phyloP scores from a whole-genome alignment of 2,113 vertebrate genomes.

The Argyrosomus japonicus region DNA sequence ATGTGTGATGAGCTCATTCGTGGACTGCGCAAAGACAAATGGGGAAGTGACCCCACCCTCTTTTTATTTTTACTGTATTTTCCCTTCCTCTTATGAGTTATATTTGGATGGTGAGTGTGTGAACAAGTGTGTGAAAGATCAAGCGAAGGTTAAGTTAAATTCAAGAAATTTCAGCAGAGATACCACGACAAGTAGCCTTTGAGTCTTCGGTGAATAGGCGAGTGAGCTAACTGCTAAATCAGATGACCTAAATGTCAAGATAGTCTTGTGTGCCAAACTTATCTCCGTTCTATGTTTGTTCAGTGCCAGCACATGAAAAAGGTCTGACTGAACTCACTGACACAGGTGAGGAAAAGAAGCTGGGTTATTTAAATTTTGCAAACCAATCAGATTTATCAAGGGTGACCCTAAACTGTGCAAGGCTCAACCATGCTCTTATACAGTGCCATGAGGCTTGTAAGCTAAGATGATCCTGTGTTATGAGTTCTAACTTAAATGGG shows the following conservation, averaged over 20 bases:
- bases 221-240: background rate
- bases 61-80: slow-evolving; percentile 62
- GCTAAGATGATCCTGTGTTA: background rate
- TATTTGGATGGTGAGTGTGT: slow-evolving; percentile 44
- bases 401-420: background rate
- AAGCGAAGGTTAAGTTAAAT: slow-evolving; percentile 28
- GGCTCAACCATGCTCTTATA: background rate
- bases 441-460: too few relatives aligned
- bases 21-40: slow-evolving; percentile 48
- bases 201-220: background rate
- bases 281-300: slow-evolving; percentile 29
- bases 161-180: background rate
- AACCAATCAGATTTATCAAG: background rate
- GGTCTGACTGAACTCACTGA: slow-evolving; percentile 25
- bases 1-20: slow-evolving; percentile 26
- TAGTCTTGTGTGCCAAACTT: slow-evolving; percentile 23
- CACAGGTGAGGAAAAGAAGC: background rate
- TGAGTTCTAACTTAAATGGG: background rate
- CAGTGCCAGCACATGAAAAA: slow-evolving; percentile 32
- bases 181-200: background rate
- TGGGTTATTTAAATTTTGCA: background rate
- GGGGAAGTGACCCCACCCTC: slow-evolving; percentile 57
- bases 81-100: slow-evolving; percentile 70
- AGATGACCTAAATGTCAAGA: slow-evolving; percentile 38
- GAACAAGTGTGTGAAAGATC: slow-evolving; percentile 18